Base-by-base conservation (phyloP, 2,113 vertebrate species). In the Poecilia latipinna region DNA sequence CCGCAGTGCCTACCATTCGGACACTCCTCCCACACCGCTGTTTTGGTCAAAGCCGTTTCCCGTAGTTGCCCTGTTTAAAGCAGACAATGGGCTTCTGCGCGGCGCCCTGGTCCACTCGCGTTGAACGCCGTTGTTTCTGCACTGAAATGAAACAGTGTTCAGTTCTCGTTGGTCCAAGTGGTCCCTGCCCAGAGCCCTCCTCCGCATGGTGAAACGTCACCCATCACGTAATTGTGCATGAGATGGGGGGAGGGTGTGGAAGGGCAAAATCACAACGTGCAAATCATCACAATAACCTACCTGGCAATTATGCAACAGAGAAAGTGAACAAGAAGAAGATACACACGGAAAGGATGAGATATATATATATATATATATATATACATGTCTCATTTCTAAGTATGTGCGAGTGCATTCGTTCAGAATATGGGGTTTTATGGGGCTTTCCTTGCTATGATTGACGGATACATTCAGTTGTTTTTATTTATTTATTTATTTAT, bases 151-250 rank as follows among this genome's bases (percentile, higher is more conserved):
- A 93, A 92, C 85, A 86, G 88, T 90, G 83, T 85, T 91, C 77
- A 90, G 91, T 91, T 92, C 89, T 91, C 84, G 82, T 73, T 75
- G 91, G 90, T 92, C 89, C 87, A 80, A 92, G 91, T 89, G 90
- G 86, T 90, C 91, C 93, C 92, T 82, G 89, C 92, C 90, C 90
- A 84, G 90, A 88, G 84, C 91, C 88, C 90, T 92, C 94, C 94
- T 91, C 93, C 93, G 90, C 91, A 90, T 82, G 85, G 82, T 78
- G 79, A 72, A 88, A 94, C 93, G 94, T 95, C 94, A 95, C 89
- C 84, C 83, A 91, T 88, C 92, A 93, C 94, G 94, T 92, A 94
- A 93, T 91, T 91, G 85, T 86, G 84, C 88, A 90, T 89, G 88
- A 85, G 89, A 92, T 88, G 91, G 88, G 91, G 90, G 93, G 92